phyloP scores from a whole-genome alignment of 35 echinoderm and acorn worm genomes.

The Strongylocentrotus purpuratus region DNA sequence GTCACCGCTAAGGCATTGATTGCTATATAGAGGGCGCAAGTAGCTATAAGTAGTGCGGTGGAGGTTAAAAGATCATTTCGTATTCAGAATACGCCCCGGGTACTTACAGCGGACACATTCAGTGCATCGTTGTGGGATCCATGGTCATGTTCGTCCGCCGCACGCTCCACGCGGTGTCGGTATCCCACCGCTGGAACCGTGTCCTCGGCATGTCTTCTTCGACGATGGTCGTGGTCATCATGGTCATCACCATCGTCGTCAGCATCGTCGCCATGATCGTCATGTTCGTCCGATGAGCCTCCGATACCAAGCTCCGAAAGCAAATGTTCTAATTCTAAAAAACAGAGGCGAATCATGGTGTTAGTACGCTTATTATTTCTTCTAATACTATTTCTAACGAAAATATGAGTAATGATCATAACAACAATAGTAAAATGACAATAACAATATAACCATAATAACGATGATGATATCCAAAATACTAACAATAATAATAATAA shows the following conservation, averaged over 20 bases:
- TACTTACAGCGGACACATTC: not conserved
- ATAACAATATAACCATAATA: no score
- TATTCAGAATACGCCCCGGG: no score
- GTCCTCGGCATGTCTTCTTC: not conserved
- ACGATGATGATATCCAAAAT: no score
- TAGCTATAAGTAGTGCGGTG: no score
- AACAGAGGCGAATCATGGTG: not conserved
- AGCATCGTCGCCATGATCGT: not conserved
- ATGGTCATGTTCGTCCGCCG: not conserved
- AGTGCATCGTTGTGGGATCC: not conserved
- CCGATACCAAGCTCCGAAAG: slow-evolving; percentile 2
- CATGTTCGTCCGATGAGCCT: not conserved
- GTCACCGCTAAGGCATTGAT: no score
- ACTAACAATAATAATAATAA: no score
- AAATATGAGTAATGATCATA: no score
- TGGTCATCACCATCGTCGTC: not conserved
- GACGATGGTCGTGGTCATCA: slow-evolving; percentile 9
- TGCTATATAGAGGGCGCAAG: no score
- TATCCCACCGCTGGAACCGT: not conserved
- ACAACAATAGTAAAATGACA: no score
- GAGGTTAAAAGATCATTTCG: no score
- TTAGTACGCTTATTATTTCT: not conserved
- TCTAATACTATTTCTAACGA: no score
- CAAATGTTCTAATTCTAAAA: not conserved
- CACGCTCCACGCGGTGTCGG: not conserved